Evolutionary conservation across 2,888 invertebrate species (phyloP).

Genomic region (Gasteruption jaculator): DNA sequence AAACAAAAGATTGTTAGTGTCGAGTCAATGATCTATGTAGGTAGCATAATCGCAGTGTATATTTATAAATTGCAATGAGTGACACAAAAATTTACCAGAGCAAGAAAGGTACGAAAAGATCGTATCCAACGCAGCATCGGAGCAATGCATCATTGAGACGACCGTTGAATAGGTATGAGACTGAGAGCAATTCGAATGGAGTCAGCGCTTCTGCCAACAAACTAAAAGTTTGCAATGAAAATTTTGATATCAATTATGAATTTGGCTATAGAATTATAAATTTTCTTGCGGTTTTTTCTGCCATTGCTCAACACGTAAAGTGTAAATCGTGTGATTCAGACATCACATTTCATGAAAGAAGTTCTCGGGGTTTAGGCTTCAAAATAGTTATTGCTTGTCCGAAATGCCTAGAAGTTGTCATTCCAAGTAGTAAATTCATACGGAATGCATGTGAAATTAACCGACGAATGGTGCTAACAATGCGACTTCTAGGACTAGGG

Average conservation of each 20-base stretch:
- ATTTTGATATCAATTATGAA: slow-evolving; percentile 17
- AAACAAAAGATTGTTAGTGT: too few relatives aligned
- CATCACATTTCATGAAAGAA: slow-evolving; percentile 21
- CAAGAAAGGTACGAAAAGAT: slow-evolving; percentile 12
- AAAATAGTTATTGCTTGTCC: slow-evolving; percentile 24
- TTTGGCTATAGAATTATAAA: slow-evolving; percentile 20
- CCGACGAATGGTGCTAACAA: slow-evolving; percentile 18
- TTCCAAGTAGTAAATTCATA: slow-evolving; percentile 18
- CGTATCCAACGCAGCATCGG: slow-evolving; percentile 12
- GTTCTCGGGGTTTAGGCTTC: slow-evolving; percentile 24
- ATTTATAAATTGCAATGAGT: too few relatives aligned
- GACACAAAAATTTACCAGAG: slow-evolving; percentile 9
- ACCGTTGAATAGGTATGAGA: slow-evolving; percentile 20
- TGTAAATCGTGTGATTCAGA: slow-evolving; percentile 23
- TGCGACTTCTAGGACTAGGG: slow-evolving; percentile 24
- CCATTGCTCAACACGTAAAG: slow-evolving; percentile 20
- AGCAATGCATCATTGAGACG: slow-evolving; percentile 12
- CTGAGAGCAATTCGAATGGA: slow-evolving; percentile 15
- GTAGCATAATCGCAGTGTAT: too few relatives aligned
- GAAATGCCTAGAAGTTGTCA: slow-evolving; percentile 20
- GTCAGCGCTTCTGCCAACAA: slow-evolving; percentile 21
- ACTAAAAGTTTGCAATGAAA: slow-evolving; percentile 14
- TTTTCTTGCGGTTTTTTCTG: slow-evolving; percentile 21
- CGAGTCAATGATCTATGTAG: too few relatives aligned
- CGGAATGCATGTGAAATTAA: slow-evolving; percentile 23